Base-by-base conservation (phyloP, 2,888 invertebrate species). In the Dynastes maya region DNA sequence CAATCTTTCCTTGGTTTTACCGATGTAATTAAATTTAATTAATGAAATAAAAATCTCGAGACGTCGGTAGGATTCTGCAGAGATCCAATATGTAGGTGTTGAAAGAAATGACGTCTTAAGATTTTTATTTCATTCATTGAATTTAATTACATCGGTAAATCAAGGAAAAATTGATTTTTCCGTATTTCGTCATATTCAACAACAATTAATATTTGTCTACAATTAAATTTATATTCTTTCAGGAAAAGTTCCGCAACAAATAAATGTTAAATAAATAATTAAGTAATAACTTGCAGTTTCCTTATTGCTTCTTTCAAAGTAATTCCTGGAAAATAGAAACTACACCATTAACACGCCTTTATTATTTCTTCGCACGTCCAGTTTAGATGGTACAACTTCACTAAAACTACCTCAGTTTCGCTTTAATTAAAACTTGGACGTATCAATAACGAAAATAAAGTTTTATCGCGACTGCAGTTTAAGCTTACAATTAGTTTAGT, bases 391-490 rank as follows among this genome's bases (percentile, higher is more conserved):
- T 22, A 22, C 16, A 16, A 55, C 22, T 22, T 55, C n/a, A 55
- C 22, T 16, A 9, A 22, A 22, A 55, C 55, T 55, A 8, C 22
- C 55, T 16, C 6, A 55, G 55, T 16, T 55, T 22, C 55, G 22
- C 22, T 16, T 55, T 55, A 55, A 55, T 55, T 55, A 55, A 55
- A 55, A 55, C 55, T 55, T 55, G 6, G n/a, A 55, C 22, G 22
- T 27, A 55, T 16, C 55, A 55, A 55, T 55, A 55, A 55, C 22
- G 55, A 55, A 55, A 55, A 55, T 22, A 55, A 55, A 55, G 55
- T 55, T 55, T 55, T 55, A 55, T 55, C 27, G 55, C 55, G 13
- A 55, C 22, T 55, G 55, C 55, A 55, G 8, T 55, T 55, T 55
- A 55, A 53, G 13, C 53, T 53, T 13, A 16, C 16, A 16, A 16